Evolutionary conservation across 2,888 invertebrate species (phyloP), one percentile per base, ranked within the genome.

Genomic region (Rhamnusium bicolor): DNA sequence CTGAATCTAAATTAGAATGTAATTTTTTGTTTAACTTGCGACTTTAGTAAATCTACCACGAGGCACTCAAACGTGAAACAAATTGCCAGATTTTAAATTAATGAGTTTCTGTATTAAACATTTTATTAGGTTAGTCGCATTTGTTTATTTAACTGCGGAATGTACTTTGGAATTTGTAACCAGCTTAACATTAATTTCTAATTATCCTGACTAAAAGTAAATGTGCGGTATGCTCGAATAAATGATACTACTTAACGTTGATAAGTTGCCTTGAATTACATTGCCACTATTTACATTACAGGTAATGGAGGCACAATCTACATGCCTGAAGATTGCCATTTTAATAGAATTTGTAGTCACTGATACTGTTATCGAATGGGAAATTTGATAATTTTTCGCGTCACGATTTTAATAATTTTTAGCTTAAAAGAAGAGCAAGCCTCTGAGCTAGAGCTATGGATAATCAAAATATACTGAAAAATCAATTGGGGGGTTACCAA

Each of bases 1-100:
- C 53, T 18, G 53, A 65, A 32, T 65, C 53, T n/a, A 53, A 65
- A 65, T 65, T 53, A 65, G 53, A 10, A 18, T 29, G 21, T 16
- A 19, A 53, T 32, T 53, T 53, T 53, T 53, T 40, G 65, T 29
- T 29, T 53, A 18, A 32, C 53, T 29, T 14, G n/a, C 49, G 7
- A 27, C 49, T 24, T 27, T 16, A 18, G 49, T 19, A n/a, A 24
- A 58, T 32, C 54, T 16, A 32, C 32, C 58, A 29, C 14, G 14
- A 14, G 19, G 32, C 53, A 12, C 29, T 19, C 27, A 18, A 53
- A 51, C 14, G 62, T 19, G 24, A 62, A 19, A 46, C 19, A 62
- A 62, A 62, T 62, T 3, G 47, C 21, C 21, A 46, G 49, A 16
- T 16, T 56, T 47, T 12, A 51, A 47, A 24, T 63, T 21, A 51